Base-by-base conservation (phyloP, 2,113 vertebrate species). In the Chloropsis hardwickii region DNA sequence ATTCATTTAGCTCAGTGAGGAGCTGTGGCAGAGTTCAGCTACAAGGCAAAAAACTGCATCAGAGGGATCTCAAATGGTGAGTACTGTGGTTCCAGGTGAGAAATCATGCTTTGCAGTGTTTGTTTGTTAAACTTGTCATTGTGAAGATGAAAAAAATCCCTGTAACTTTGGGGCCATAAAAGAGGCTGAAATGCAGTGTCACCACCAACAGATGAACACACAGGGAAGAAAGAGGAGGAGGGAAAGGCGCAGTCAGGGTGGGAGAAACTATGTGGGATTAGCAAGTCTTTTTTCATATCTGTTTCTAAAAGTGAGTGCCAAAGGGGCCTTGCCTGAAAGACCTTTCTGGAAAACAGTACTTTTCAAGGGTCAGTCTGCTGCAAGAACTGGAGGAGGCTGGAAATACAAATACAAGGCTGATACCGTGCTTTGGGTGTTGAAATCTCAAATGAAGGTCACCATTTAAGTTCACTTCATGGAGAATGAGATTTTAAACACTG, bases 381-480 rank as follows among this genome's bases (percentile, higher is more conserved):
- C 0, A 0, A 42, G 24, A 65, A 42, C 8, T 23, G 29, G 3
- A 6, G 2, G 5, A 73, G 33, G 29, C 25, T 67, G 17, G 3
- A 15, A 25, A 13, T 45, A 5, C 58, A 58, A 78, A 73, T 19
- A 29, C 5, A 39, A 79, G n/a, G 15, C 10, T 56, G 23, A 42
- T 8, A 33, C 40, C 9, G 27, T 48, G 21, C 18, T 70, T 70
- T 65, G 21, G 31, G 10, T 10, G 28, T 18, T 4, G 2, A 7
- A 25, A 2, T 28, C 18, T 24, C 12, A 40, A 1, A 7, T 51
- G 21, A 53, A 71, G n/a, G 21, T 24, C 12, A 3, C 12, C 53
- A 14, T 35, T 66, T 20, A 77, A 44, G 9, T 73, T 14, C 13
- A 5, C 6, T 40, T 88, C 5, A 4, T 24, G 16, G 45, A 78